Percentiles rank a stretch among this genome's conserved stretches.
Evolutionary conservation across 2,888 invertebrate genomes (phyloP).

Genomic region (Diabrotica balteata): DNA sequence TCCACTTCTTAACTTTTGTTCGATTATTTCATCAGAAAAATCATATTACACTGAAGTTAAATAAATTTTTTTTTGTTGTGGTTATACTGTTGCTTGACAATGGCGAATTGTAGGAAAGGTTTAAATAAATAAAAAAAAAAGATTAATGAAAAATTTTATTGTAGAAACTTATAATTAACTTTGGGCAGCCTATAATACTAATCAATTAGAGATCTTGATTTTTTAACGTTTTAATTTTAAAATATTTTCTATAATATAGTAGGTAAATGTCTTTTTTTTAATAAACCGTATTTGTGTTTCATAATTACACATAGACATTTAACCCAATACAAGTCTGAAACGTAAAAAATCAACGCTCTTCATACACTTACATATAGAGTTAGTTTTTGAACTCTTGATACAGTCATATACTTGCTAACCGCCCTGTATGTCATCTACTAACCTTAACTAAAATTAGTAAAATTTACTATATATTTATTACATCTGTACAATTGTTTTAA

Average conservation of each 20-base stretch:
- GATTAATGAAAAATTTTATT: slow-evolving; percentile 14
- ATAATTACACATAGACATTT: too few relatives aligned
- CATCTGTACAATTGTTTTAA: slow-evolving; percentile 24
- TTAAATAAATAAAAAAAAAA: slow-evolving; percentile 3
- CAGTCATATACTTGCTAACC: slow-evolving; percentile 3
- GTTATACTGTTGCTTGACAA: too few relatives aligned
- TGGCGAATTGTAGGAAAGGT: not conserved
- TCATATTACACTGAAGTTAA: too few relatives aligned
- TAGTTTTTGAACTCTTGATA: not conserved
- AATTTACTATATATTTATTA: not conserved
- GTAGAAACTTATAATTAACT: slow-evolving; percentile 19
- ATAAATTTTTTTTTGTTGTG: too few relatives aligned
- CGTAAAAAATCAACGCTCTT: slow-evolving; percentile 6
- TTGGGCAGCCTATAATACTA: slow-evolving; percentile 23
- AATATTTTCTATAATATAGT: not conserved
- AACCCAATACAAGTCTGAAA: too few relatives aligned
- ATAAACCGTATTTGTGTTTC: too few relatives aligned
- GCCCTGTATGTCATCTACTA: slow-evolving; percentile 12
- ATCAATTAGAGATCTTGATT: slow-evolving; percentile 8
- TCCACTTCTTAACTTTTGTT: too few relatives aligned
- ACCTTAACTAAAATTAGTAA: slow-evolving; percentile 13
- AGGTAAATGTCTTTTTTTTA: not conserved
- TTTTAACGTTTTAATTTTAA: slow-evolving; percentile 14
- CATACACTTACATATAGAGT: not conserved
- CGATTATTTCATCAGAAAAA: too few relatives aligned